phyloP scores from a whole-genome alignment of 2,888 invertebrate genomes.

The Cataglyphis altisquamis region DNA sequence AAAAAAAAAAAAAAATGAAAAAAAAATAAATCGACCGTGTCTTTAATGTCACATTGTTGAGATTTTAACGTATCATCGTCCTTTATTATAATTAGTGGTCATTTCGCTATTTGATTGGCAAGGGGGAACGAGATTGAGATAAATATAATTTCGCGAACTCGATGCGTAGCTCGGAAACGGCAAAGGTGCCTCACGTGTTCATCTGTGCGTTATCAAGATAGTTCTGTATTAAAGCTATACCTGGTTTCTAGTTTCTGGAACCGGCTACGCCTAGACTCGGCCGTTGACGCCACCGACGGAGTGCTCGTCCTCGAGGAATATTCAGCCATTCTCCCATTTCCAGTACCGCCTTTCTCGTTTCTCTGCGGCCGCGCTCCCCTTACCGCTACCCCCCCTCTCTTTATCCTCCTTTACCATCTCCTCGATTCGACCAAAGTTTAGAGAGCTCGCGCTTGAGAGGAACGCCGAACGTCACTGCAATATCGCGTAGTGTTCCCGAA shows the following conservation, averaged over 20 bases:
- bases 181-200: slow-evolving; percentile 49
- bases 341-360: slow-evolving; percentile 71
- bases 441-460: slow-evolving; percentile 78
- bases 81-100: slow-evolving; percentile 10
- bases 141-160: slow-evolving; percentile 52
- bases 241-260: slow-evolving; percentile 77
- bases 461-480: slow-evolving; percentile 80
- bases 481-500: slow-evolving; percentile 80
- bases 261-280: slow-evolving; percentile 79
- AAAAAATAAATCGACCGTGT: background rate
- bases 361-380: slow-evolving; percentile 63
- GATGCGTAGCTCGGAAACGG: slow-evolving; percentile 33
- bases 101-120: background rate
- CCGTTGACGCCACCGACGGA: slow-evolving; percentile 63
- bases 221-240: slow-evolving; percentile 81
- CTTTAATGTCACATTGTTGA: background rate
- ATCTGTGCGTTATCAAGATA: slow-evolving; percentile 75
- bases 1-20: background rate
- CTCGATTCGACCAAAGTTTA: slow-evolving; percentile 79
- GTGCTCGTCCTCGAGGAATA: slow-evolving; percentile 81
- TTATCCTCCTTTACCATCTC: slow-evolving; percentile 64
- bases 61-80: background rate
- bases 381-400: slow-evolving; percentile 59
- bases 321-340: slow-evolving; percentile 79
- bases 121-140: slow-evolving; percentile 18